These are phyloP conservation scores for Parauchenoglanis punctatus DNA, from an alignment of 2,797 vertebrate genomes.

Conservation along the genomic window DNA sequence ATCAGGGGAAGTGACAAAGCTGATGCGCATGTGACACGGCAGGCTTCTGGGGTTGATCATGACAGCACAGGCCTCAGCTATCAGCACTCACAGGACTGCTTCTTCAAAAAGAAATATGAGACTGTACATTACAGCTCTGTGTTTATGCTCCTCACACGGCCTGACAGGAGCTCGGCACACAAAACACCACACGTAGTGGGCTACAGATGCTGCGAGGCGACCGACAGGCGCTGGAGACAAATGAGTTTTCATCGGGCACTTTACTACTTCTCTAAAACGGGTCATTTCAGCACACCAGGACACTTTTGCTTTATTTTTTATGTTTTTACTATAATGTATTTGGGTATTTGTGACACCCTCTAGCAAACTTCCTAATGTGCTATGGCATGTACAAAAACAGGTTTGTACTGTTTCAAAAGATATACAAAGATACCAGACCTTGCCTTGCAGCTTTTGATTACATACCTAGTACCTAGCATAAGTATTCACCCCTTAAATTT, in stretches of 20 bases:
- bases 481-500: neutral
- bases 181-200: conserved; percentile 38
- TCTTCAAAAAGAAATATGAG: conserved; percentile 63
- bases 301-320: conserved; percentile 44
- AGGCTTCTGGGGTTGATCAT: conserved; percentile 76
- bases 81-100: conserved; percentile 45
- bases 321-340: conserved; percentile 56
- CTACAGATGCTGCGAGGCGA: conserved; percentile 47
- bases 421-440: neutral
- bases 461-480: neutral
- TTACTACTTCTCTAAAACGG: conserved; percentile 66
- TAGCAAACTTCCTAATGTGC: conserved; percentile 49
- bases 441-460: neutral
- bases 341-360: conserved; percentile 48
- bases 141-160: conserved; percentile 32
- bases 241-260: conserved; percentile 61
- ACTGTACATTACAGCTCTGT: conserved; percentile 52
- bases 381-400: conserved; percentile 46
- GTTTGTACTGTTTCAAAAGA: neutral
- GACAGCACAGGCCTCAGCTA: conserved; percentile 55
- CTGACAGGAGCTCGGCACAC: conserved; percentile 21
- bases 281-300: conserved; percentile 60
- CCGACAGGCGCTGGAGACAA: conserved; percentile 60
- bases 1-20: conserved; percentile 71
- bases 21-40: conserved; percentile 69